Percentiles rank a stretch among this genome's conserved stretches.
phyloP scores from a whole-genome alignment of 1,140 invertebrate species.

The Diorhabda carinulata region DNA sequence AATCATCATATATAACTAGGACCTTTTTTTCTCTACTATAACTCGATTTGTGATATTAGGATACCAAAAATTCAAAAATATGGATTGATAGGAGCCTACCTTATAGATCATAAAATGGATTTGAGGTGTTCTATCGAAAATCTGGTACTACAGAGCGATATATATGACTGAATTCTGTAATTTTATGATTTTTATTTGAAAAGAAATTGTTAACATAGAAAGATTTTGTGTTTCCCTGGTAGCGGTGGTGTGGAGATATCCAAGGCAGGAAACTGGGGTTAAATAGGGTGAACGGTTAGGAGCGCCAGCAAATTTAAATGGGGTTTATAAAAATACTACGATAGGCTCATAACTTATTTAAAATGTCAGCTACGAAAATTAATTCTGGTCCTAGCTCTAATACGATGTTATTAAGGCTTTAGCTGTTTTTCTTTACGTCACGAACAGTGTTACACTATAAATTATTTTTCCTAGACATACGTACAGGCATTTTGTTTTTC shows the following conservation, averaged over 20 bases:
- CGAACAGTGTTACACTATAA: slow-evolving; percentile 37
- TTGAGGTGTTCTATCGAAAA: too few species aligned
- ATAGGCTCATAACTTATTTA: slow-evolving; percentile 47
- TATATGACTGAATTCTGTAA: too few species aligned
- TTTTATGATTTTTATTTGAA: too few species aligned
- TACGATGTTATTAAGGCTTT: slow-evolving; percentile 40
- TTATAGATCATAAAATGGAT: too few species aligned
- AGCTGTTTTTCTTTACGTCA: slow-evolving; percentile 41
- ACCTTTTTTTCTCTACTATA: too few species aligned
- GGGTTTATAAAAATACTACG: slow-evolving; percentile 46
- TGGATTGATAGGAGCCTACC: too few species aligned
- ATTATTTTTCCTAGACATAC: slow-evolving; percentile 29
- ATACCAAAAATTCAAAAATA: too few species aligned
- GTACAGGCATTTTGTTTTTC: background rate
- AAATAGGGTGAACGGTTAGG: slow-evolving; percentile 29
- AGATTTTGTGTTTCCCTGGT: background rate
- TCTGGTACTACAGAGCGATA: too few species aligned
- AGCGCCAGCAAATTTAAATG: slow-evolving; percentile 40
- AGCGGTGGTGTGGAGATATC: slow-evolving; percentile 24
- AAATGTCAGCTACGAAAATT: slow-evolving; percentile 45
- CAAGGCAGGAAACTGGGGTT: slow-evolving; percentile 23
- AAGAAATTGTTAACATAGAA: background rate
- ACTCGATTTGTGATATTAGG: too few species aligned
- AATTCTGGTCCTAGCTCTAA: slow-evolving; percentile 43
- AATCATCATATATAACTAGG: too few species aligned